Conservation (phyloP, 2,113 vertebrate species). For the Puffinus mauretanicus region DNA sequence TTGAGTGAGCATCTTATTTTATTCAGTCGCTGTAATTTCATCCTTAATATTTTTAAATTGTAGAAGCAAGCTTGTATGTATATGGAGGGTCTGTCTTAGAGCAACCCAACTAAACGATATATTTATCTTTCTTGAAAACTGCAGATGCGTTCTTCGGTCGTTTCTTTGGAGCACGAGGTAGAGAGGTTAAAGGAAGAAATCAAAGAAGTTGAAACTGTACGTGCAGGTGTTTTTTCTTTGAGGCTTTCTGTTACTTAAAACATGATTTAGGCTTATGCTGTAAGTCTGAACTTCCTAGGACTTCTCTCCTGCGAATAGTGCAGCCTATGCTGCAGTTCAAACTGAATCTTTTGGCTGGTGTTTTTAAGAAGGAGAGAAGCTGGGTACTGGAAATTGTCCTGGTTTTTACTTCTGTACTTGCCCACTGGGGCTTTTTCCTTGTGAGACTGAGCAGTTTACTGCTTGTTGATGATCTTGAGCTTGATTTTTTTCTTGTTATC, state of each 20-base stretch:
- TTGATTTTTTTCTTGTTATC: not conserved
- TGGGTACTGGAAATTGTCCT: not conserved
- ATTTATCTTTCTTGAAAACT: not conserved
- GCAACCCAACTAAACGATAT: not conserved
- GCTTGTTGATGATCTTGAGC: not conserved
- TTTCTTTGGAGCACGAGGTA: slow-evolving; percentile 83
- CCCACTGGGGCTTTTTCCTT: not conserved
- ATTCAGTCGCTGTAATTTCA: not conserved
- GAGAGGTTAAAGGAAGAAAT: slow-evolving; percentile 82
- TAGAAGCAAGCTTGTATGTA: not conserved
- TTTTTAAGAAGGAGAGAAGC: not conserved
- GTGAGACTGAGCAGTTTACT: not conserved
- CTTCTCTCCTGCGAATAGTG: not conserved
- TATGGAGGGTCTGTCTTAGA: not conserved
- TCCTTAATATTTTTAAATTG: not conserved
- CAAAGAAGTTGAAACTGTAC: slow-evolving; percentile 86
- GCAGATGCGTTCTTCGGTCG: slow-evolving; percentile 81
- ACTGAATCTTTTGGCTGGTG: not conserved
- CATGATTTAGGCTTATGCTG: not conserved
- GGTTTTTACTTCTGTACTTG: not conserved
- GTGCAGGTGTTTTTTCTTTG: slow-evolving; percentile 14
- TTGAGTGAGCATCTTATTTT: not conserved
- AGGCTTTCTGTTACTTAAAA: not conserved
- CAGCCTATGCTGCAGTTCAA: not conserved
- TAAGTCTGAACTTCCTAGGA: not conserved